Base-by-base conservation (phyloP, 2,113 vertebrate genomes). In the Rafetus swinhoei region DNA sequence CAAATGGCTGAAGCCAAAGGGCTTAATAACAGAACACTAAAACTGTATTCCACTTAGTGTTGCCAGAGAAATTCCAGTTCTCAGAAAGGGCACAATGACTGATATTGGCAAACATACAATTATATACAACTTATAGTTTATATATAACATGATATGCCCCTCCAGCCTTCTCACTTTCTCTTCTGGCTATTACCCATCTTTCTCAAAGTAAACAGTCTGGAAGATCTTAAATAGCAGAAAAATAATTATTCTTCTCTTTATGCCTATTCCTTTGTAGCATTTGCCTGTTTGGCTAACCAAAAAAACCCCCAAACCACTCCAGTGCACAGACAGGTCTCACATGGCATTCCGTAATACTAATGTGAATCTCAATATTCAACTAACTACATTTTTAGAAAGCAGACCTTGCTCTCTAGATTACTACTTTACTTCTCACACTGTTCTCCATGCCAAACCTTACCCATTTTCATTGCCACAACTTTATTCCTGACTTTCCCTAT, bases 341-440 rank as follows among this genome's bases (percentile, higher is more conserved):
- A 53, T 94, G 87, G 89, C 85, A 84, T 84, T 88, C 79, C 85
- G 79, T 56, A 92, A 92, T 55, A 74, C 7, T 53, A 93, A 88
- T 13, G 1, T 0, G 0, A 81, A 87, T 24, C 59, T 85, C 82
- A 56, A 32, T 54, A 45, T 53, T 90, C 69, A 56, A 35, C 50
- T 79, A 54, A 82, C 50, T n/a, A 54, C 93, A 76, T 52, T 90
- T 59, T 53, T 50, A 56, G n/a, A 39, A 74, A 25, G 53, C 35
- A 29, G 65, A 9, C 39, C 81, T n/a, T 89, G 2, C 62, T 84
- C 84, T 72, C 53, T 2, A 29, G 50, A 50, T 52, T n/a, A 77
- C 0, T 1, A 56, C 21, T 93, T 45, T 21, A 81, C 85, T 72
- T 53, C 62, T 50, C 82, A 80, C 57, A 27, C 39, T 56, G 50